Base-by-base conservation (phyloP, 2,113 vertebrate species). In the Salminus brasiliensis region DNA sequence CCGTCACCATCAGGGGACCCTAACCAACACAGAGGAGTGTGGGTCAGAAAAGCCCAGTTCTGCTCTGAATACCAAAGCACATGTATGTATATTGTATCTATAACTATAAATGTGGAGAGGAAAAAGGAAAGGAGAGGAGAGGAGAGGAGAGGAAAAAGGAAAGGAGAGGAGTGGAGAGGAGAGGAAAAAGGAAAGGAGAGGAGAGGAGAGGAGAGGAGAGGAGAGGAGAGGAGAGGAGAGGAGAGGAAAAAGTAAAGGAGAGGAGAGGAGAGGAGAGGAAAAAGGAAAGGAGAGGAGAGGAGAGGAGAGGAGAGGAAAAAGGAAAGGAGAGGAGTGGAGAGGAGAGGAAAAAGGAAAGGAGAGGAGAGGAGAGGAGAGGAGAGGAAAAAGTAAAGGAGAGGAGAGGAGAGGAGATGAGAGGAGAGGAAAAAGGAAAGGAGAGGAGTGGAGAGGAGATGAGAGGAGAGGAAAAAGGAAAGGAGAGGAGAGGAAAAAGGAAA, bases 1-100 rank as follows among this genome's bases (percentile, higher is more conserved):
- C 98, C 0, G 96, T 98, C 73, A 99, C 98, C 98, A 99, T 99
- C 87, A 99, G 89, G 47, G 98, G 98, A 18, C 98, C 98, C 98
- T 99, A 43, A 0, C 29, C 36, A 18, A 79, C 0, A 13, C 1
- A 80, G 49, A 27, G 47, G 1, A 45, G 43, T 15, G 2, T 11
- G 18, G 9, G 45, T 16, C 45, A 47, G 45, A 30, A n/a, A n/a
- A n/a, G 34, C 4, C 21, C 49, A 23, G 49, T 53, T 53, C 3
- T 0, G n/a, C 9, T 53, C 49, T 16, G 18, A 18, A 13, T 7
- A 7, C 9, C 21, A 10, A 21, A 21, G 13, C 6, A 55, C 47
- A 21, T 0, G 21, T 49, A 5, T 5, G 18, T 5, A 21, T 5
- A 45, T 1, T 45, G 43, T 4, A 49, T 39, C 39, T 3, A 30